These are phyloP conservation scores for Muscina levida DNA, from an alignment of 2,888 invertebrate species.

Conservation along the genomic window DNA sequence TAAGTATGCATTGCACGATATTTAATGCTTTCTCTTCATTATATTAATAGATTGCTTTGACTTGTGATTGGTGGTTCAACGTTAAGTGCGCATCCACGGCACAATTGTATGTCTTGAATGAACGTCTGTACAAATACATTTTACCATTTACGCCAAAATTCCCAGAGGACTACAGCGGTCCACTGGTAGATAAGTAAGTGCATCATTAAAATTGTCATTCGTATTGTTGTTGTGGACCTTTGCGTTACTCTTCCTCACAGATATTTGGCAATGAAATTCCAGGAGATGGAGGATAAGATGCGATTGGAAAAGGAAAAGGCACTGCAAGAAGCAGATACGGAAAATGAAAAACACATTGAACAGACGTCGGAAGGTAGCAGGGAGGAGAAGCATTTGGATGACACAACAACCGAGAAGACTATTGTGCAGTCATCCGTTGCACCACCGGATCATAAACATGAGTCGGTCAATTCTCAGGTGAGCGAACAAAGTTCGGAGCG, in stretches of 20 bases:
- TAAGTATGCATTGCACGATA: background rate
- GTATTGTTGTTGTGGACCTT: too few species aligned
- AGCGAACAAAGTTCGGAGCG: conserved; percentile 78
- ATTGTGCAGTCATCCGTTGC: conserved; percentile 60
- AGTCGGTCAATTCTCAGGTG: conserved; percentile 73
- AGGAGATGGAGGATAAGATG: conserved; percentile 92
- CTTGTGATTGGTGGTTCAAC: conserved; percentile 97
- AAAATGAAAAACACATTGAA: conserved; percentile 35
- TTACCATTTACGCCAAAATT: conserved; percentile 92
- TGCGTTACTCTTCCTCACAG: conserved; percentile 79
- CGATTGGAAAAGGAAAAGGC: conserved; percentile 84
- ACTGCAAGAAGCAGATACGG: conserved; percentile 72
- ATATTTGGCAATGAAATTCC: conserved; percentile 90
- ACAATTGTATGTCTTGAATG: conserved; percentile 92
- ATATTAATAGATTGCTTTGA: conserved; percentile 84
- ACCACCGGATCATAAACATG: conserved; percentile 61
- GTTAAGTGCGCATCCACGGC: conserved; percentile 91
- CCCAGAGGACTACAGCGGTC: conserved; percentile 94
- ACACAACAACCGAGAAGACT: conserved; percentile 52
- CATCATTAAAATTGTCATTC: background rate
- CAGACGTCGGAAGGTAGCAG: conserved; percentile 43
- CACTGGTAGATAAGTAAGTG: conserved; percentile 89
- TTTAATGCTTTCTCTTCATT: background rate
- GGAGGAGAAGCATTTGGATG: conserved; percentile 58
- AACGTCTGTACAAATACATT: conserved; percentile 93